Base-by-base conservation (phyloP, 2,797 vertebrate species). In the Trichosurus vulpecula region DNA sequence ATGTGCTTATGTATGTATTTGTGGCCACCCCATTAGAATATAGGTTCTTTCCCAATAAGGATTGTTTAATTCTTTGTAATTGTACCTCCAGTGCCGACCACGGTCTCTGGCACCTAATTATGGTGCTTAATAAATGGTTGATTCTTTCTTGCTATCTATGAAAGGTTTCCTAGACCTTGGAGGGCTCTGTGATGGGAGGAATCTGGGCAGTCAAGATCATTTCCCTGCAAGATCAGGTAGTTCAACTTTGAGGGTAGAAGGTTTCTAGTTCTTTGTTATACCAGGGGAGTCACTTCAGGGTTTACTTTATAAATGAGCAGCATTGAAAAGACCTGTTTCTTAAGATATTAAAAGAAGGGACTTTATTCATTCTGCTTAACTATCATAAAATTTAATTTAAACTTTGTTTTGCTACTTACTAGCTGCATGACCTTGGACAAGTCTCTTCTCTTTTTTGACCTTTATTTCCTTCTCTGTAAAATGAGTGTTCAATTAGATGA, bases 81-180 rank as follows among this genome's bases (percentile, higher is more conserved):
- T 74, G 16, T 3, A 41, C 2, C n/a, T 74, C n/a, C 19, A 9
- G 19, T 3, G 1, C 35, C 0, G 16, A 41, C n/a, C n/a, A 2
- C 6, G 9, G 19, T 74, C 41, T 74, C 19, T 74, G 16, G n/a
- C 14, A 22, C n/a, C n/a, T 74, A 74, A 41, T 74, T 19, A 22
- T 41, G 66, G n/a, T 74, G 66, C 6, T 41, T 74, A 74, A 74
- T 74, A 74, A 8, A 74, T 41, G 19, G 16, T 74, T 22, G 6
- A 9, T 41, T 16, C 19, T 74, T 74, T 66, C 19, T 74, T 41
- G 66, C n/a, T 22, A 22, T 41, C 2, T 74, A 8, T 41, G n/a
- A 74, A 74, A 41, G n/a, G 16, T 22, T 19, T 74, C 19, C n/a
- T 41, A 74, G n/a, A 74, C 66, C 19, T 2, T 74, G 66, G 66